Base-by-base conservation (phyloP, 30 jellyfish, hydroid and myxozoan species). In the Aurelia sp. region DNA sequence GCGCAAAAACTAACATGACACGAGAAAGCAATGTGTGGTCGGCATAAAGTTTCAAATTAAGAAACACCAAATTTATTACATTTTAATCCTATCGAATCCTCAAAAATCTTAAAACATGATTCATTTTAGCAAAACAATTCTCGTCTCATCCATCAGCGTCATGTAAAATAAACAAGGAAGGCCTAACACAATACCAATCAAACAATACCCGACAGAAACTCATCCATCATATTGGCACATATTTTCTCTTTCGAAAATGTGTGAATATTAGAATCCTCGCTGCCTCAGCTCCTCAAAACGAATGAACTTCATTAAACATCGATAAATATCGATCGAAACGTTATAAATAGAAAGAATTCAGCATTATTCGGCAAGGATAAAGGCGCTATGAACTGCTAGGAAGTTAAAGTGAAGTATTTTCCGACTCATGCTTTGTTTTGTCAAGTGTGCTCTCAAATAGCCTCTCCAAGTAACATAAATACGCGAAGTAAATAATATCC, bases 81-180 rank as follows among this genome's bases (percentile, higher is more conserved):
- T 44, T 9, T 44, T 44, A 44, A 59, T 59, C 69, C 24, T 59
- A 11, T 21, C 33, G 13, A 59, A 59, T 59, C 33, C 33, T n/a
- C 15, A 13, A 59, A 21, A 21, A 59, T 59, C 69, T 18, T 13
- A n/a, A 33, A 24, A 69, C 47, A 20, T 79, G 89, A 63, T 79
- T 63, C 89, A 44, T 62, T 62, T 5, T 38, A 48, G 17, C 76
- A 44, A 13, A 59, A 33, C 80, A 50, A 17, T 33, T 41, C 61
- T 19, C 78, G 88, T 24, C 74, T 72, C 82, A 84, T 84, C 93
- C 88, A 84, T 84, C 93, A 84, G 85, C 85, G 93, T 84, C 93
- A 84, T 17, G 38, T 9, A 33, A 59, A 61, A 72, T 59, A 84
- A 84, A 72, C 84, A 58, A 24, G 61, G 76, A 65, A 71, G 72